A percentile compares a stretch with the other conserved stretches of the same genome.
These are phyloP conservation scores for Thunnus thynnus DNA, from an alignment of 2,113 vertebrate genomes.

Conservation along the genomic window DNA sequence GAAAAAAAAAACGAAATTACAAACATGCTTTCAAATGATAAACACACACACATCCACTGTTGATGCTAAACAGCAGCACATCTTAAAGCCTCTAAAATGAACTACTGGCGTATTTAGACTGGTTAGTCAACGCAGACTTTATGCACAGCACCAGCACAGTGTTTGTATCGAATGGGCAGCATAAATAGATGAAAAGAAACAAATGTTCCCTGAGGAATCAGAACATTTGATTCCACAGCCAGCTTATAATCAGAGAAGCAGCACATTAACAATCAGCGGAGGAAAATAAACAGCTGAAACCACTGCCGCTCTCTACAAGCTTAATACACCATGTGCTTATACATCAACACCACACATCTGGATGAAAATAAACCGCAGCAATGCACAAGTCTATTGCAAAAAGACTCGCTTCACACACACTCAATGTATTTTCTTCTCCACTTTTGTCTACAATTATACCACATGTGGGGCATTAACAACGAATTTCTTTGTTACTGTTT, in stretches of 20 bases:
- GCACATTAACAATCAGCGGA: constrained; percentile 28
- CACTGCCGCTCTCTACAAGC: neutral
- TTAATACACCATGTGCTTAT: neutral
- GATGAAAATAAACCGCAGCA: constrained; percentile 2
- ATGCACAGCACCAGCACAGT: neutral
- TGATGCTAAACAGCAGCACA: neutral
- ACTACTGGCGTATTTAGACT: too few species aligned
- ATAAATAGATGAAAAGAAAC: neutral
- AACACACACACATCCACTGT: too few species aligned
- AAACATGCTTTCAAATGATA: neutral
- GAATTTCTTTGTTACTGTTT: too few species aligned
- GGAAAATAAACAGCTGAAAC: constrained; percentile 30
- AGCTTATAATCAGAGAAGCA: constrained; percentile 3
- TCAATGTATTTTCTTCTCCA: too few species aligned
- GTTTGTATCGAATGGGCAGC: neutral
- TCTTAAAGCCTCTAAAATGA: neutral
- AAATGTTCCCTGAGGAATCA: neutral
- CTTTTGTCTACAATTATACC: too few species aligned
- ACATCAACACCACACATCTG: constrained; percentile 25
- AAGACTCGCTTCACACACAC: neutral
- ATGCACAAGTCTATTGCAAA: neutral
- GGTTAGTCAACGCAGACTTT: neutral
- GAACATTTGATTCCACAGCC: constrained; percentile 9
- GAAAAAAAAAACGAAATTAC: too few species aligned
- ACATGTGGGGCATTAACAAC: too few species aligned